Conservation (phyloP, 2,888 invertebrate genomes). For the Cataglyphis rosenhaueri region DNA sequence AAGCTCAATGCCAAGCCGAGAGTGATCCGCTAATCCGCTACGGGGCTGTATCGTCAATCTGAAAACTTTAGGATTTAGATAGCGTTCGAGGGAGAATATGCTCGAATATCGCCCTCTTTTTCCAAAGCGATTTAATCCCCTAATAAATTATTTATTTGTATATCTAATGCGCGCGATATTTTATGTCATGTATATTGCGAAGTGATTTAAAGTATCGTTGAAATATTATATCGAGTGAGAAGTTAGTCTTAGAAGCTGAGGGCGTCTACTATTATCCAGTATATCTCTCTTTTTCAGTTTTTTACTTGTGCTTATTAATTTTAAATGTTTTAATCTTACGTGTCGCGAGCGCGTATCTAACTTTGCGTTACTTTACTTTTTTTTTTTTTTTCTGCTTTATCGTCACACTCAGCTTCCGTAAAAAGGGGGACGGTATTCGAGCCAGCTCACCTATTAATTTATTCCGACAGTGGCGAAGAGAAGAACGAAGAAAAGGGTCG, state of each 20-base stretch:
- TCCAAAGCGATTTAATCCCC: neutral
- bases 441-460: constrained; percentile 42
- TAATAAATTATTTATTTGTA: constrained; percentile 14
- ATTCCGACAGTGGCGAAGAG: constrained; percentile 36
- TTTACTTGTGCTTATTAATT: neutral
- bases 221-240: neutral
- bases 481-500: constrained; percentile 4
- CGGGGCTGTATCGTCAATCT: constrained; percentile 45
- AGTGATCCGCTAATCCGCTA: constrained; percentile 59
- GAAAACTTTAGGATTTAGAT: constrained; percentile 20
- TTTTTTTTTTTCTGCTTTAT: neutral
- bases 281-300: neutral
- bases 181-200: neutral
- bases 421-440: constrained; percentile 22
- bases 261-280: neutral
- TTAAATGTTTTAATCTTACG: neutral
- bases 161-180: neutral
- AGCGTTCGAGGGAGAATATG: neutral
- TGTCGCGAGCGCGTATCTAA: neutral
- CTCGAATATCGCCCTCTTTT: neutral
- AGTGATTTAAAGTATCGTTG: neutral
- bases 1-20: constrained; percentile 72
- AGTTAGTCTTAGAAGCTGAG: neutral
- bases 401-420: neutral
- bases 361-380: neutral